Evolutionary conservation across 2,113 vertebrate genomes (phyloP).

Genomic region (Corythoichthys intestinalis): DNA sequence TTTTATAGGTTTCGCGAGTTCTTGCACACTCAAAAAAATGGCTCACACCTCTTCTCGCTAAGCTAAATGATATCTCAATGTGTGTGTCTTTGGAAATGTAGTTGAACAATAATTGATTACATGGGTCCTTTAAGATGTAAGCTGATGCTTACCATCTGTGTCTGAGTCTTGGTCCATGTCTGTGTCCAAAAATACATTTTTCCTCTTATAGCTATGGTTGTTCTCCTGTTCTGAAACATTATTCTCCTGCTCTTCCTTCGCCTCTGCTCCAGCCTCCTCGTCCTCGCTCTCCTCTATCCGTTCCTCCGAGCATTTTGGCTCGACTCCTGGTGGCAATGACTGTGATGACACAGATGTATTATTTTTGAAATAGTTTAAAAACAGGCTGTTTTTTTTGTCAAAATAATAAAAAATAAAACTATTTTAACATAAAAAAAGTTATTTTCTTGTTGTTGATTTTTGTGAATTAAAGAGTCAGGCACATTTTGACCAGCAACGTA

Average conservation of each 20-base stretch:
- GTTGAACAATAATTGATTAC: no score
- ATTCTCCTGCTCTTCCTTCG: constrained; percentile 14
- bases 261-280: neutral
- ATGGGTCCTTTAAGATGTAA: neutral
- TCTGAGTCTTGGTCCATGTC: constrained; percentile 45
- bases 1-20: no score
- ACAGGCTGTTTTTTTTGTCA: neutral
- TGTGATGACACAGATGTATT: constrained; percentile 2
- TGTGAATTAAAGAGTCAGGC: neutral
- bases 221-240: constrained; percentile 20
- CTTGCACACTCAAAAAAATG: no score
- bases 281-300: neutral
- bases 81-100: no score
- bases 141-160: constrained; percentile 22
- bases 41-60: no score
- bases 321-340: constrained; percentile 17
- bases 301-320: constrained; percentile 38
- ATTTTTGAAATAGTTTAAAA: neutral
- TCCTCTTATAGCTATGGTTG: constrained; percentile 46
- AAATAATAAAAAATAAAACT: neutral
- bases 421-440: neutral
- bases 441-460: neutral
- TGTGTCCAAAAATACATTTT: constrained; percentile 37
- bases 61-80: no score
- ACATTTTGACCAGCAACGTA: neutral